Percentiles rank a stretch among this genome's conserved stretches.
phyloP scores from a whole-genome alignment of 2,888 invertebrate species.

The Seira musarum region DNA sequence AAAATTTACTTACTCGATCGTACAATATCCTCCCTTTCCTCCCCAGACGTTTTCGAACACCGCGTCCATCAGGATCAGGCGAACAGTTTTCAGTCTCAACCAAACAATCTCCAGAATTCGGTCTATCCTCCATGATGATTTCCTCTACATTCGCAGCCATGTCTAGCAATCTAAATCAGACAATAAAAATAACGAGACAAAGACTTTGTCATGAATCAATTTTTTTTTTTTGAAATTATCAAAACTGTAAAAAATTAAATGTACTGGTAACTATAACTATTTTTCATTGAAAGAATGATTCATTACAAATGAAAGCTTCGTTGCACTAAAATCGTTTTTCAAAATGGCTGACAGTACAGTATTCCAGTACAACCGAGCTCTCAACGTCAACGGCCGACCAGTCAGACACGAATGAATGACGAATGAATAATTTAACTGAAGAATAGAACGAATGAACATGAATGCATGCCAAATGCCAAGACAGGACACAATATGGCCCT shows the following conservation, averaged over 20 bases:
- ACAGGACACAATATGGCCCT: no score
- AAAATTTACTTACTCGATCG: constrained; percentile 40
- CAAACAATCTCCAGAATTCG: constrained; percentile 50
- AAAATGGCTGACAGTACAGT: constrained; percentile 8
- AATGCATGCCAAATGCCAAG: no score
- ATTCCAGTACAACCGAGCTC: no score
- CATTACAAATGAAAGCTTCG: no score
- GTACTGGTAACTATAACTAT: no score
- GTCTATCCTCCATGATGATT: constrained; percentile 31
- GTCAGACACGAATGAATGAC: no score
- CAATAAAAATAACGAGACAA: constrained; percentile 28
- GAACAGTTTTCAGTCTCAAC: constrained; percentile 49
- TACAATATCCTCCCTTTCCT: constrained; percentile 46
- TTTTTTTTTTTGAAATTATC: no score
- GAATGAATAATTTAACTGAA: no score
- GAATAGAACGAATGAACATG: no score
- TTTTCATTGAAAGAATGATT: neutral
- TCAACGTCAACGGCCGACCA: no score
- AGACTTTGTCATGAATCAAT: no score
- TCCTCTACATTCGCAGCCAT: constrained; percentile 46
- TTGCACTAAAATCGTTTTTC: neutral
- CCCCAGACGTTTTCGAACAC: constrained; percentile 30
- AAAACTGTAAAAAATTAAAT: no score
- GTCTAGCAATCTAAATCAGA: constrained; percentile 22
- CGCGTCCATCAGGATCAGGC: constrained; percentile 30